Conservation (phyloP, 1,140 invertebrate species). For the Adelges cooleyi region DNA sequence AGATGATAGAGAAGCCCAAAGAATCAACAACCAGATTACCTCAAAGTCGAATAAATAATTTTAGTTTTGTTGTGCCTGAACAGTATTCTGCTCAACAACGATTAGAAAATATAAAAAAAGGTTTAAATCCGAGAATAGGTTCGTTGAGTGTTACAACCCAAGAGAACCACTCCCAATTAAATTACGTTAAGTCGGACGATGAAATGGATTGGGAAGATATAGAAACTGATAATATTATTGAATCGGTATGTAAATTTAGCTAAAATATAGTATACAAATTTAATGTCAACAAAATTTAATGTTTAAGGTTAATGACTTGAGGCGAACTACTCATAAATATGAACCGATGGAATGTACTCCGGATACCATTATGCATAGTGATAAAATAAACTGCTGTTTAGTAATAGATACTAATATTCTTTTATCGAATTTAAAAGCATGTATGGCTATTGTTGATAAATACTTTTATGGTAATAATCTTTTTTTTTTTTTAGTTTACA, state of each 20-base stretch:
- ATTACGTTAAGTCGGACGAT: background rate
- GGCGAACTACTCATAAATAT: background rate
- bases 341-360: constrained; percentile 21
- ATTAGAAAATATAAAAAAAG: background rate
- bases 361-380: constrained; percentile 6
- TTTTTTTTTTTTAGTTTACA: too few relatives aligned
- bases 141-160: too few relatives aligned
- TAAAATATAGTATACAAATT: too few relatives aligned
- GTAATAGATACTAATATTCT: constrained; percentile 15
- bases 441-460: constrained; percentile 1
- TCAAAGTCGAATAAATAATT: background rate
- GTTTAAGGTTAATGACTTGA: constrained; percentile 8
- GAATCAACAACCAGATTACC: background rate
- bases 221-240: background rate
- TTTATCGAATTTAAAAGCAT: background rate
- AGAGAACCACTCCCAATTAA: too few relatives aligned
- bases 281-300: background rate
- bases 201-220: constrained; percentile 17
- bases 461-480: background rate
- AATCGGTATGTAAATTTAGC: background rate
- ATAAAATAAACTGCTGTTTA: constrained; percentile 2
- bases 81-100: background rate
- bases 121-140: too few relatives aligned
- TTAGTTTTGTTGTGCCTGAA: constrained; percentile 5
- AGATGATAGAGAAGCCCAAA: too few relatives aligned